phyloP scores from a whole-genome alignment of 2,888 invertebrate genomes.

The Rugalucina vietnamica region DNA sequence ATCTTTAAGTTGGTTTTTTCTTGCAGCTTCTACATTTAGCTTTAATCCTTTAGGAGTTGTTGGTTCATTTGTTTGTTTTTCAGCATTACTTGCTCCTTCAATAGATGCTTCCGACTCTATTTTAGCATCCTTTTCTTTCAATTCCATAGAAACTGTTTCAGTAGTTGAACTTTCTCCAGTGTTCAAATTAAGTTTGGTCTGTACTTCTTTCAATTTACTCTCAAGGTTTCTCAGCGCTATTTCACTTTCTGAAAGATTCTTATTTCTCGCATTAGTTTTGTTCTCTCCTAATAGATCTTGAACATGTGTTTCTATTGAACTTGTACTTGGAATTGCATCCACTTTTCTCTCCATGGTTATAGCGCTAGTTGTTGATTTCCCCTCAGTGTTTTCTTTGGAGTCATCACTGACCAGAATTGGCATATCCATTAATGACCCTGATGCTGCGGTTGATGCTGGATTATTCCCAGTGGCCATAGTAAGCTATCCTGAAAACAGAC shows the following conservation, averaged over 20 bases:
- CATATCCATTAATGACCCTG: not conserved
- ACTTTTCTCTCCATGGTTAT: too few species aligned
- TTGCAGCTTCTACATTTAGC: not conserved
- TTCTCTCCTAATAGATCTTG: too few species aligned
- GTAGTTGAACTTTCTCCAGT: not conserved
- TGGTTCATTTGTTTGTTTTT: not conserved
- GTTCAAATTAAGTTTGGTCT: not conserved
- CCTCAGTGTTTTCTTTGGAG: not conserved
- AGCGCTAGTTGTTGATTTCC: too few species aligned
- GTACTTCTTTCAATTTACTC: constrained; percentile 17
- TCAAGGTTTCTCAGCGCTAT: not conserved
- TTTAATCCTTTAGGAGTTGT: not conserved
- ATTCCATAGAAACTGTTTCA: not conserved
- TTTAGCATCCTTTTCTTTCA: too few species aligned
- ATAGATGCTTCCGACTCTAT: too few species aligned
- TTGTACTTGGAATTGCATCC: too few species aligned
- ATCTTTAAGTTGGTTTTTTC: not conserved
- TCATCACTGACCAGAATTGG: not conserved
- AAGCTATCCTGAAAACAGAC: too few species aligned
- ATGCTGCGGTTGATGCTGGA: too few species aligned
- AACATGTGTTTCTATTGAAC: not conserved
- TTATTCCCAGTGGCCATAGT: too few species aligned
- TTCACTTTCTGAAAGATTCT: not conserved
- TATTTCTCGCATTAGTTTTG: too few species aligned
- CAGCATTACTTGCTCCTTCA: not conserved